phyloP scores from a whole-genome alignment of 2,113 vertebrate genomes.

The Lutjanus erythropterus region DNA sequence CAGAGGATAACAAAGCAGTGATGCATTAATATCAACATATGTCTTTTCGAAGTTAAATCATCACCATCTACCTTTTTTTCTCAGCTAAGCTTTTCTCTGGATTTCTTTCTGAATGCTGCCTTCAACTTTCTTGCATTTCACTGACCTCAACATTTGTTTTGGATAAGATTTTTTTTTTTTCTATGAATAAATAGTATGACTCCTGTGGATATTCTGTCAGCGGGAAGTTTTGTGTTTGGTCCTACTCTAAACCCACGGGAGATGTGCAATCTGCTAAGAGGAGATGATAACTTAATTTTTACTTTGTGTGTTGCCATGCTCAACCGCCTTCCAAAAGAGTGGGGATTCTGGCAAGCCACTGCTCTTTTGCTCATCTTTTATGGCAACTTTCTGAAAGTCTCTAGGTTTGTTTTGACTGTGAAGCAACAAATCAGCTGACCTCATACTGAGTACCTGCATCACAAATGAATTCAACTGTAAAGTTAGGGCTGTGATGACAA shows the following conservation, averaged over 20 bases:
- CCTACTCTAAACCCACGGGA: neutral
- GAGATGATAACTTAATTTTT: neutral
- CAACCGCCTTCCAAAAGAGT: neutral
- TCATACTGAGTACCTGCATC: neutral
- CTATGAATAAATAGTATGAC: neutral
- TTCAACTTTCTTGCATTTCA: neutral
- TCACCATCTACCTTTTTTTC: neutral
- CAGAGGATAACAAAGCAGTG: slow-evolving; percentile 14
- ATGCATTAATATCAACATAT: slow-evolving; percentile 15
- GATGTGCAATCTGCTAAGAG: neutral
- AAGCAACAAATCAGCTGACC: neutral
- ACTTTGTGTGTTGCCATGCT: neutral
- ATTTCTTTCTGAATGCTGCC: slow-evolving; percentile 1
- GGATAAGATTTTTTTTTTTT: slow-evolving; percentile 1
- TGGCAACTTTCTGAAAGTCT: neutral
- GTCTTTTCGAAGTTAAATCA: slow-evolving; percentile 1
- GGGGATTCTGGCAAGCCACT: neutral
- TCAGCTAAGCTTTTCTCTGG: neutral
- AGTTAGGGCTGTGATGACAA: too few relatives aligned
- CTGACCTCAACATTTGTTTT: neutral
- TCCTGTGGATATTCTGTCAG: slow-evolving; percentile 5
- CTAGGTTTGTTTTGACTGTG: neutral
- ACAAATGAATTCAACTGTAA: neutral
- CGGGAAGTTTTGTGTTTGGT: neutral
- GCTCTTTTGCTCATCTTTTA: neutral